A percentile compares a stretch with the other conserved stretches of the same genome.
Evolutionary conservation across 2,888 invertebrate genomes (phyloP).

Genomic region (Trissolcus brochymenae): DNA sequence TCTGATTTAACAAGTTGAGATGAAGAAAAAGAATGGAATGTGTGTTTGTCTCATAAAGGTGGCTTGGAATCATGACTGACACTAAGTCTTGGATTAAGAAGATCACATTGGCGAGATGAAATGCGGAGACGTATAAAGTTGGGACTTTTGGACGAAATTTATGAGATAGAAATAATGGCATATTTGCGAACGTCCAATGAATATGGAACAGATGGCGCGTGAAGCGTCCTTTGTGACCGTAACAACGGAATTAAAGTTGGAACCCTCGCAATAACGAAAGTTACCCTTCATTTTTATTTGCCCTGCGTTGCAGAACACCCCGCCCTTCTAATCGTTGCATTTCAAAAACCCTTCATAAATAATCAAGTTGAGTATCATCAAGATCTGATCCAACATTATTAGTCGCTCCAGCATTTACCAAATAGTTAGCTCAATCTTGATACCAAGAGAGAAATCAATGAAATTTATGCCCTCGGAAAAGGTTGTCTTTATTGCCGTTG

Average conservation of each 20-base stretch:
- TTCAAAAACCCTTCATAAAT: constrained; percentile 63
- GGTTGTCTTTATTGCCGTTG: neutral
- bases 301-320: constrained; percentile 27
- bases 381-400: constrained; percentile 31
- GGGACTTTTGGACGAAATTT: constrained; percentile 22
- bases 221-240: constrained; percentile 39
- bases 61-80: neutral
- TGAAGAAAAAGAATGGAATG: too few species aligned
- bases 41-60: neutral
- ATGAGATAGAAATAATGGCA: constrained; percentile 32
- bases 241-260: constrained; percentile 31
- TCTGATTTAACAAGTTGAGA: too few species aligned
- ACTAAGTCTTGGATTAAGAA: neutral
- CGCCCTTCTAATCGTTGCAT: constrained; percentile 55
- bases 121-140: neutral
- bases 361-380: constrained; percentile 49
- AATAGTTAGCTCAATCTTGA: constrained; percentile 1
- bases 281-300: constrained; percentile 35
- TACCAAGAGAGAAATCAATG: neutral
- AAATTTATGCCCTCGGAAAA: too few species aligned
- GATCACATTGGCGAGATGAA: neutral
- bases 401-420: neutral
- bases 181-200: constrained; percentile 42
- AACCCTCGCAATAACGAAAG: constrained; percentile 38
- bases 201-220: constrained; percentile 59